phyloP scores from a whole-genome alignment of 1,140 invertebrate genomes.

The Drosophila funebris region DNA sequence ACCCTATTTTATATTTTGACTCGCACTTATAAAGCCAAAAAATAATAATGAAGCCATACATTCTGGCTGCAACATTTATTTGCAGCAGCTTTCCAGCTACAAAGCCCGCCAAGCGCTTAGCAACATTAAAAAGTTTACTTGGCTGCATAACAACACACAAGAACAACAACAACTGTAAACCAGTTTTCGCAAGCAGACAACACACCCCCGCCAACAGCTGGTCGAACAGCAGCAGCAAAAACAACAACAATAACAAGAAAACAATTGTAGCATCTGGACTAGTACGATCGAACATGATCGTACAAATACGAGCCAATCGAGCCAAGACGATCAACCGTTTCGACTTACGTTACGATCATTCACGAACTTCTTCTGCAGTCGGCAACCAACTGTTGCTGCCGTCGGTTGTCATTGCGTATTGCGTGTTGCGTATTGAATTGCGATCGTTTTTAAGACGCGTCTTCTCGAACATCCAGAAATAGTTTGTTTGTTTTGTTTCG shows the following conservation, averaged over 20 bases:
- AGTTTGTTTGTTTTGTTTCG: conserved; percentile 14
- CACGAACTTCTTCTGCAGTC: conserved; percentile 50
- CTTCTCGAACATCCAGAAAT: neutral
- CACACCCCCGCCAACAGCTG: conserved; percentile 43
- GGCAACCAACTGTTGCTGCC: conserved; percentile 75
- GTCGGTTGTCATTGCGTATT: conserved; percentile 31
- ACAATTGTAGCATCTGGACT: conserved; percentile 13
- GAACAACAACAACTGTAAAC: conserved; percentile 1
- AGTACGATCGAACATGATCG: conserved; percentile 39
- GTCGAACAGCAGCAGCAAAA: neutral
- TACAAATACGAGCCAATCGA: conserved; percentile 20
- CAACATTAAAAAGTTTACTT: neutral
- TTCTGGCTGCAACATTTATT: neutral
- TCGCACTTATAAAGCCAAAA: no score
- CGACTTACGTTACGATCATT: conserved; percentile 28
- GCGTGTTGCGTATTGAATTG: no score
- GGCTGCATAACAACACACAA: neutral
- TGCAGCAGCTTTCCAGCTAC: conserved; percentile 5
- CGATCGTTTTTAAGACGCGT: neutral
- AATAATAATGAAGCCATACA: neutral
- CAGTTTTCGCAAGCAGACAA: conserved; percentile 13
- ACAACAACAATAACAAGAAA: conserved; percentile 8
- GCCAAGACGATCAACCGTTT: neutral
- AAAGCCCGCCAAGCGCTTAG: neutral
- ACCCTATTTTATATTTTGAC: no score